A percentile compares a stretch with the other conserved stretches of the same genome.
These are phyloP conservation scores for Sitta europaea DNA, from an alignment of 2,113 vertebrate species.

Conservation along the genomic window DNA sequence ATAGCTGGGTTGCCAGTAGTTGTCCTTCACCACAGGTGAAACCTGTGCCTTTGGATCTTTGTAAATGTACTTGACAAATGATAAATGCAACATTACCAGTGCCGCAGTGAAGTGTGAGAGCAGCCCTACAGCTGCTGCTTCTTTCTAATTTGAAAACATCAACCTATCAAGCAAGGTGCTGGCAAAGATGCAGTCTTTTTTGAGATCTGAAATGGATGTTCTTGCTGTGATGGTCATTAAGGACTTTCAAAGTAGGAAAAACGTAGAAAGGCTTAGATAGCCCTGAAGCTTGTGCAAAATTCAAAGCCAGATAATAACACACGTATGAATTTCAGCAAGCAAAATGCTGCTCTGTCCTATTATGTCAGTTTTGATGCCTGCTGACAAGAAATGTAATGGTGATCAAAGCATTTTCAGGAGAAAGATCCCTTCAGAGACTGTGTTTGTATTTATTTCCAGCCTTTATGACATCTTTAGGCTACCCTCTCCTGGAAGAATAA, in stretches of 20 bases:
- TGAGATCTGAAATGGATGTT: slow-evolving; percentile 14
- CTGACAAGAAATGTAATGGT: slow-evolving; percentile 18
- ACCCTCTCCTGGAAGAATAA: not conserved
- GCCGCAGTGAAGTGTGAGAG: not conserved
- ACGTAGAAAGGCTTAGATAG: not conserved
- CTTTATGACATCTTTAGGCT: not conserved
- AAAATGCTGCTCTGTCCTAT: not conserved
- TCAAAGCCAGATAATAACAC: slow-evolving; percentile 1
- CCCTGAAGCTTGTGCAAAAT: not conserved
- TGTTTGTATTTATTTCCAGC: slow-evolving; percentile 6
- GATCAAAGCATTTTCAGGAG: not conserved
- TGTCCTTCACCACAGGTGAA: slow-evolving; percentile 23
- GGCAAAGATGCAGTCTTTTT: not conserved
- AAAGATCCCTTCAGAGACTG: not conserved
- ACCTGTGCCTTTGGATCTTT: not conserved
- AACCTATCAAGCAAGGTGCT: not conserved
- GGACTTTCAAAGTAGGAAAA: not conserved
- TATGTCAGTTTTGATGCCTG: not conserved
- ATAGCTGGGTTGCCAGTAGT: not conserved
- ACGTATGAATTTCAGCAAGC: not conserved
- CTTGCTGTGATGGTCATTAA: slow-evolving; percentile 21
- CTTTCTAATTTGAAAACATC: not conserved
- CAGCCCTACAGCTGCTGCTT: not conserved
- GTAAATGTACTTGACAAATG: not conserved
- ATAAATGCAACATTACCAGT: not conserved